These are phyloP conservation scores for Paradisaea rubra DNA, from an alignment of 2,113 vertebrate species.

Conservation along the genomic window DNA sequence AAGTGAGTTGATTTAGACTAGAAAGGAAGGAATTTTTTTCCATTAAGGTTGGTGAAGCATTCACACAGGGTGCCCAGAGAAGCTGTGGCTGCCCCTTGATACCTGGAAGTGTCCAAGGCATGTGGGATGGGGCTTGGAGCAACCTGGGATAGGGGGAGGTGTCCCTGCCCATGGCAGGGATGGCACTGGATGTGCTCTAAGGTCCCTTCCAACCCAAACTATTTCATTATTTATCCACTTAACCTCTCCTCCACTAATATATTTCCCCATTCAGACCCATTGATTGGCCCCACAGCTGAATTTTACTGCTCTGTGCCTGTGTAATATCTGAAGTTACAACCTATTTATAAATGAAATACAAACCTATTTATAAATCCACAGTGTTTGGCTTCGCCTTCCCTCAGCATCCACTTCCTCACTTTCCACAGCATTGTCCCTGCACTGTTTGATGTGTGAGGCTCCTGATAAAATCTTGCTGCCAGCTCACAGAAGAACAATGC, in stretches of 20 bases:
- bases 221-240: background rate
- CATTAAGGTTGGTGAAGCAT: accelerated
- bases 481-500: background rate
- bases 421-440: background rate
- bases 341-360: background rate
- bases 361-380: background rate
- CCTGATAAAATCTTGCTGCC: background rate
- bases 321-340: background rate
- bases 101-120: background rate
- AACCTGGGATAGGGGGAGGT: accelerated
- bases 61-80: background rate
- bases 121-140: background rate
- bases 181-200: background rate
- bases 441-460: background rate
- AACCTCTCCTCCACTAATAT: accelerated
- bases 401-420: background rate
- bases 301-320: background rate
- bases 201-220: background rate
- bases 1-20: background rate
- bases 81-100: background rate
- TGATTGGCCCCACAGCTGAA: background rate
- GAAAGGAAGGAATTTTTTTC: background rate
- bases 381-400: background rate
- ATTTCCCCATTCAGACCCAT: background rate
- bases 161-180: background rate